Evolutionary conservation across 2,888 invertebrate genomes (phyloP).

Genomic region (Pantelozetes paolii): DNA sequence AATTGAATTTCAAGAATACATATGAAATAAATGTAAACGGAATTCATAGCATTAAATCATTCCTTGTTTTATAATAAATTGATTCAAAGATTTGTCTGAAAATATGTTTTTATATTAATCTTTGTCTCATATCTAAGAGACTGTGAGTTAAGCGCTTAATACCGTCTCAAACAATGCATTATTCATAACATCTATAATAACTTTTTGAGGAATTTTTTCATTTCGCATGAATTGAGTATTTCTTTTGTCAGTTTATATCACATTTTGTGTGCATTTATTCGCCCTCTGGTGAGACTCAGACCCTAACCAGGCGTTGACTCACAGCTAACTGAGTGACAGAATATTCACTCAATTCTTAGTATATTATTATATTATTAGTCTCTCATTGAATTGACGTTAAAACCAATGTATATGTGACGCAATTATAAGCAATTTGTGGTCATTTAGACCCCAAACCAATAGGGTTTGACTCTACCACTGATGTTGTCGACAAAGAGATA

Average conservation of each 20-base stretch:
- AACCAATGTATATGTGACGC: conserved; percentile 26
- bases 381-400: neutral
- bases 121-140: too few species aligned
- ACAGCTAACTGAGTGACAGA: neutral
- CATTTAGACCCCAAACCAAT: conserved; percentile 5
- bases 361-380: neutral
- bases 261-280: neutral
- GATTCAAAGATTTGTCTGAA: conserved; percentile 11
- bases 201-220: conserved; percentile 31
- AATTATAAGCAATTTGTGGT: conserved; percentile 27
- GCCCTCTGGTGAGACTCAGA: conserved; percentile 27
- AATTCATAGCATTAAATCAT: too few species aligned
- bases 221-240: conserved; percentile 22
- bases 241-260: conserved; percentile 21
- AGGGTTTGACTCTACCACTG: neutral
- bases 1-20: too few species aligned
- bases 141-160: neutral
- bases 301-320: conserved; percentile 11
- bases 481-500: neutral
- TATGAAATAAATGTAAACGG: too few species aligned
- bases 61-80: neutral
- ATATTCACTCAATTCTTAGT: conserved; percentile 2
- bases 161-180: conserved; percentile 5
- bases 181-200: conserved; percentile 14
- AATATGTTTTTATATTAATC: conserved; percentile 22